Evolutionary conservation across 2,888 invertebrate genomes (phyloP), one percentile per base, ranked within the genome.

Genomic region (Psococerastis gibbosa): DNA sequence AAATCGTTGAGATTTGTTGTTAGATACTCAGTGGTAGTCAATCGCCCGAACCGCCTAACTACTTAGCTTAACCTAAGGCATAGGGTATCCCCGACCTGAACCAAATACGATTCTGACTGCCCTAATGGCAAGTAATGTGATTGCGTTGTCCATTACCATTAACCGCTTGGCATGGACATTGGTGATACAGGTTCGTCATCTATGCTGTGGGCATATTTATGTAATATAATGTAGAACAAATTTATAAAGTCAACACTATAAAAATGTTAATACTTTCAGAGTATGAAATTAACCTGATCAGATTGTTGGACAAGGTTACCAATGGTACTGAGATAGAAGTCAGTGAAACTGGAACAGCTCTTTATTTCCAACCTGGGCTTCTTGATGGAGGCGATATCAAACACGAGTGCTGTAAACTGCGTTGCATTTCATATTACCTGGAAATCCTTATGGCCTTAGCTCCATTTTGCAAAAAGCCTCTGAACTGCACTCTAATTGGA

Each of bases 321-420:
- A 97, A 97, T 66, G 98, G 97, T 9, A 79, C 88, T 0, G 70
- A 73, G 50, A 78, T 94, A 46, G 84, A 91, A 59, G 69, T 98
- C 3, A 89, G 82, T 60, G 80, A 88, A 61, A 89, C 94, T 2
- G 97, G 95, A 27, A 98, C 97, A 0, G 72, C 73, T 22, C 64
- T 97, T 32, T 77, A 74, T 54, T 95, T 80, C 56, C 78, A 77
- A 56, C 98, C 98, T 0, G 98, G 98, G 1, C 67, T 95, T 48
- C 62, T 99, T 47, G 67, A 75, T 45, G 98, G 98, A 2, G 98
- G 97, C 0, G 72, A 70, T 48, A 59, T 94, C 27, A 78, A 79
- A 38, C 92, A 95, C 60, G 84, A 83, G 46, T 97, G 95, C 60
- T 81, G 79, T 49, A 61, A 72, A 8, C 73, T 80, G 54, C 67